Evolutionary conservation across 2,113 vertebrate genomes (phyloP).

Genomic region (Aegotheles bennettii): DNA sequence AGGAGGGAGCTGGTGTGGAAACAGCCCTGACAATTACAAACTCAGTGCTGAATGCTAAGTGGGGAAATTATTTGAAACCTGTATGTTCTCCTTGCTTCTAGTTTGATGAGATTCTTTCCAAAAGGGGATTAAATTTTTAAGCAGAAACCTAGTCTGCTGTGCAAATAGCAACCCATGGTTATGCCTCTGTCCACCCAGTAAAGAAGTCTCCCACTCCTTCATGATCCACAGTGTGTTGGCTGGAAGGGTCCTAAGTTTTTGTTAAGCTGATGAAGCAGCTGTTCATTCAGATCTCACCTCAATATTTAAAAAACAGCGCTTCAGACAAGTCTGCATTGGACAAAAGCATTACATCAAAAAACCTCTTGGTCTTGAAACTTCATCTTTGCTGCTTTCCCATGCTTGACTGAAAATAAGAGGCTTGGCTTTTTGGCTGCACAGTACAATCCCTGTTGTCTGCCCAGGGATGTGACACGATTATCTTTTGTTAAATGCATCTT

Average conservation of each 20-base stretch:
- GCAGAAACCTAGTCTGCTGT: background rate
- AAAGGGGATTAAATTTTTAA: too few relatives aligned
- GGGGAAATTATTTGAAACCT: background rate
- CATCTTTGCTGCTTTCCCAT: constrained; percentile 3
- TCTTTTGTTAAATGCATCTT: constrained; percentile 41
- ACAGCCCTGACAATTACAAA: background rate
- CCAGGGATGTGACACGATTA: background rate
- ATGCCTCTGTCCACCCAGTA: background rate
- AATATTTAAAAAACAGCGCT: background rate
- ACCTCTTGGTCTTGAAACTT: background rate
- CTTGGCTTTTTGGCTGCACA: constrained; percentile 28
- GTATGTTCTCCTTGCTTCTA: background rate
- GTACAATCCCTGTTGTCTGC: constrained; percentile 41
- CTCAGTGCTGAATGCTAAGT: background rate
- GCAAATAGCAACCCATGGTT: background rate
- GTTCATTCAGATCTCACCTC: background rate
- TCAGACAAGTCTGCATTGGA: background rate
- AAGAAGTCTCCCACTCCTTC: background rate
- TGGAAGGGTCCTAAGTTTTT: background rate
- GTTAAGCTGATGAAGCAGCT: background rate
- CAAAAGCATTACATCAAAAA: background rate
- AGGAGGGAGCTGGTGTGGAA: background rate
- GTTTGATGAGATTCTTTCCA: background rate
- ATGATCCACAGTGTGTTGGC: background rate
- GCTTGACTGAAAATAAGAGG: constrained; percentile 24